Conservation (phyloP, 2,113 vertebrate genomes). For the zebrafish (Danio rerio) region GRCz12tu NC_133183.1:24471001-24471500, state of each 20-base stretch:
- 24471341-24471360: conserved; percentile 43
- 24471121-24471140: conserved; percentile 37
- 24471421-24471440: background rate
- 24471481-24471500: background rate
- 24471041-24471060: conserved; percentile 57
- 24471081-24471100: conserved; percentile 41
- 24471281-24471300: conserved; percentile 21
- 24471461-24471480: conserved; percentile 46
- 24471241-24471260: conserved; percentile 28
- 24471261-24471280: background rate
- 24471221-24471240: background rate
- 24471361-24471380: conserved; percentile 13
- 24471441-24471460: background rate
- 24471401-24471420: background rate
- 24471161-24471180: conserved; percentile 45
- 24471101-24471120: conserved; percentile 1
- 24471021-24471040: conserved; percentile 15
- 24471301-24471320: conserved; percentile 27
- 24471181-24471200: conserved; percentile 10
- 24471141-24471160: conserved; percentile 37
- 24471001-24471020: conserved; percentile 26
- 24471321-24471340: conserved; percentile 8
- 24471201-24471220: conserved; percentile 13
- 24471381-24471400: background rate
- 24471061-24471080: conserved; percentile 60